Base-by-base conservation (phyloP, 1,140 invertebrate species). In the Vollenhovia emeryi region DNA sequence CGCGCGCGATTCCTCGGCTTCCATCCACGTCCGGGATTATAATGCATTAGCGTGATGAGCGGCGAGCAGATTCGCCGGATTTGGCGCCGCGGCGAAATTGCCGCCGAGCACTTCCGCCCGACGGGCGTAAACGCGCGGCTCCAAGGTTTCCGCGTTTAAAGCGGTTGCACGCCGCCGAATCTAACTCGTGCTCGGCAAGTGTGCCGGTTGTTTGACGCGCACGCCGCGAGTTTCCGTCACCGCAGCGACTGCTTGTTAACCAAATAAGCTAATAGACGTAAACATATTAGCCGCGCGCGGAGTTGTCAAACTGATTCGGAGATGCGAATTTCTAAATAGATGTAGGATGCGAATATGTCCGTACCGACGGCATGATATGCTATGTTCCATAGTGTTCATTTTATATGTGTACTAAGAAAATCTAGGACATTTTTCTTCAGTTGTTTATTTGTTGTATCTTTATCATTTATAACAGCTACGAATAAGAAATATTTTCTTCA, bases 21-120 rank as follows among this genome's bases (percentile, higher is more conserved):
- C 75, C 30, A 15, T 79, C 57, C 33, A 76, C 36, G 40, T 33
- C 59, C 60, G 30, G 75, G 43, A 79, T 79, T 79, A 79, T 79
- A 79, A 79, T 68, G 60, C 75, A 79, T 79, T 79, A 79, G 45
- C 60, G 75, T 50, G 60, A 79, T 79, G 60, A 79, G 43, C 75
- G 43, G 75, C 60, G 75, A 52, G 75, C 75, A 66, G 60, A 79
- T 79, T 68, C 43, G 60, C 60, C 60, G 60, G 75, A 79, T 79
- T 62, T 30, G 43, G 30, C 30, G n/a, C 43, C 60, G 75, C 43
- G 59, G 60, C n/a, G 27, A 78, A 78, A 78, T 66, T 78, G 59
- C 30, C 59, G 27, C 59, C 59, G 45, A 78, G 75, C 50, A 78
- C 43, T 78, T 78, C 75, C 59, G 60, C 30, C 18, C 60, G 43